phyloP scores from a whole-genome alignment of 2,888 invertebrate genomes.

The Gnatocerus cornutus region DNA sequence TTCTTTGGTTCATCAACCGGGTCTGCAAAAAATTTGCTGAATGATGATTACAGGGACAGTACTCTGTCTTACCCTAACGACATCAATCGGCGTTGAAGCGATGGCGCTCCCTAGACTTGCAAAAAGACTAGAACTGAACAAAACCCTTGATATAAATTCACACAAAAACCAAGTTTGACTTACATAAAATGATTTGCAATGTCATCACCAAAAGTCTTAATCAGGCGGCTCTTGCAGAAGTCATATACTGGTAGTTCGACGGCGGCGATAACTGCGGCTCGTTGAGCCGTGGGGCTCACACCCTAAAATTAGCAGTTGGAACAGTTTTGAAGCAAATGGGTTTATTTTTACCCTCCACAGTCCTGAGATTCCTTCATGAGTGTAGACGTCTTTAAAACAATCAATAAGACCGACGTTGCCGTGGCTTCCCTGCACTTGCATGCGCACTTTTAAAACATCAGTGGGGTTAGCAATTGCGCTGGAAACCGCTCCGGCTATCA shows the following conservation, averaged over 20 bases:
- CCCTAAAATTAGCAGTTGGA: constrained; percentile 75
- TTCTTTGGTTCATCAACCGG: constrained; percentile 93
- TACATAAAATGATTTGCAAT: constrained; percentile 91
- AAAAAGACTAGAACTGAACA: constrained; percentile 86
- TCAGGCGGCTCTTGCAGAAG: constrained; percentile 85
- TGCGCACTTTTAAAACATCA: constrained; percentile 95
- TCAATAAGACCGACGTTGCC: constrained; percentile 76
- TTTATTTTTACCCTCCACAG: constrained; percentile 82
- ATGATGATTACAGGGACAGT: too few relatives aligned
- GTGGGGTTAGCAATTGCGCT: constrained; percentile 98
- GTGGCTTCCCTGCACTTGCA: constrained; percentile 85
- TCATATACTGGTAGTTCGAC: constrained; percentile 97
- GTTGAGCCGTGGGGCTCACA: constrained; percentile 92
- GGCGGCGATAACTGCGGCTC: constrained; percentile 94
- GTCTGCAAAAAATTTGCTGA: constrained; percentile 79
- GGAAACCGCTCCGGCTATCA: constrained; percentile 89
- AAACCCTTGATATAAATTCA: constrained; percentile 21
- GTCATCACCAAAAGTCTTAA: constrained; percentile 83
- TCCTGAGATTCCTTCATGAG: constrained; percentile 87
- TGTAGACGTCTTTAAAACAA: constrained; percentile 89
- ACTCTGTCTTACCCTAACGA: constrained; percentile 90
- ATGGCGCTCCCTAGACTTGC: constrained; percentile 95
- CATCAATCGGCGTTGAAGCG: constrained; percentile 95
- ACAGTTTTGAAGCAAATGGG: neutral
- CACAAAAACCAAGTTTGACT: constrained; percentile 62